phyloP scores from a whole-genome alignment of 2,888 invertebrate species.

The Orthosia gothica region DNA sequence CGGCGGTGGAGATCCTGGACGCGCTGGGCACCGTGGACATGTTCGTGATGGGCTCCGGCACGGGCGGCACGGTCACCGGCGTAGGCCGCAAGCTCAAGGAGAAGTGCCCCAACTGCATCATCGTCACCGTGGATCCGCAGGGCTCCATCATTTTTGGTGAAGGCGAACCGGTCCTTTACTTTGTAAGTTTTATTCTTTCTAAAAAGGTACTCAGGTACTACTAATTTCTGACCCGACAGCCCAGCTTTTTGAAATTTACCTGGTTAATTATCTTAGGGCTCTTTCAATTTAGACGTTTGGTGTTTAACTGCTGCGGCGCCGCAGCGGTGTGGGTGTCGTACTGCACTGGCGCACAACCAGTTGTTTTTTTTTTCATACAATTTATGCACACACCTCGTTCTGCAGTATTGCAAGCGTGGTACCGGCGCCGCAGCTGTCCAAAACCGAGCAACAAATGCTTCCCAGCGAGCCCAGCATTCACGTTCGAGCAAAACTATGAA shows the following conservation, averaged over 20 bases:
- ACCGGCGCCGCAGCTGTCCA: no score
- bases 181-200: conserved; percentile 65
- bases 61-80: conserved; percentile 98
- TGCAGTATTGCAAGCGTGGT: no score
- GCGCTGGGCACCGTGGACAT: conserved; percentile 94
- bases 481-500: no score
- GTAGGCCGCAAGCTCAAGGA: conserved; percentile 97
- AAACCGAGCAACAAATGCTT: no score
- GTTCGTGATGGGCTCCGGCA: conserved; percentile 96
- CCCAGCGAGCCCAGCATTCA: no score
- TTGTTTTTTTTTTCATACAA: no score
- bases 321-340: no score
- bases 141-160: conserved; percentile 93
- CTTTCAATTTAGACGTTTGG: no score
- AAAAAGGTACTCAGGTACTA: neutral
- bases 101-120: conserved; percentile 93
- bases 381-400: no score
- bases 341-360: no score
- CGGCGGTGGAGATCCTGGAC: conserved; percentile 97
- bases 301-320: no score
- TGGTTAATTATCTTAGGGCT: neutral
- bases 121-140: conserved; percentile 97
- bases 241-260: neutral
- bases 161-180: conserved; percentile 84
- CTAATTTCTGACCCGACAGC: neutral